Evolutionary conservation across 2,888 invertebrate genomes (phyloP), one percentile per base, ranked within the genome.

Genomic region (Dicycla oo): DNA sequence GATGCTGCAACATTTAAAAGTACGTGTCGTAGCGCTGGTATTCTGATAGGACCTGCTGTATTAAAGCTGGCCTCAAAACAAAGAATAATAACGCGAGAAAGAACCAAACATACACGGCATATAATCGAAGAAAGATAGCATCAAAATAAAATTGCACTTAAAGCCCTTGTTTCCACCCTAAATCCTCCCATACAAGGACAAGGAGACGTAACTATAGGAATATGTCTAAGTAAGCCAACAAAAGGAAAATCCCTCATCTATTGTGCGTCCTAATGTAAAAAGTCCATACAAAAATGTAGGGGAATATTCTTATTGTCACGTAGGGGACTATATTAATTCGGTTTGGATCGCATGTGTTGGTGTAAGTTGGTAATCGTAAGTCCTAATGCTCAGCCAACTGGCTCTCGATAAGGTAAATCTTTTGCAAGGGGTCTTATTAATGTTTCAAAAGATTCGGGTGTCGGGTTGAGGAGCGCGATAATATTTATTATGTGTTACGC

Each of bases 91-190:
- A 47, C 30, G 38, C 34, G 6, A 54, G 34, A 66, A 71, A n/a
- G 66, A 49, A 49, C 71, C 62, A 18, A 81, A 70, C 54, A 64
- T 54, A n/a, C 72, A 56, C 18, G n/a, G 53, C 3, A 47, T 66
- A 69, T 43, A 66, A 69, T 73, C 71, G 71, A 73, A 78, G 20
- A 56, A 69, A 73, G 61, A 73, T 66, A 69, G 53, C 62, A 73
- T 60, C 64, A 47, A 64, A 70, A 80, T 84, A 78, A 74, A 78
- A 85, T 71, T 85, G 72, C 83, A 84, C 81, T 84, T 81, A 78
- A 49, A 62, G 15, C 64, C 71, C 67, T 67, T 71, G 61, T 78
- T 76, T 80, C 56, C 58, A 26, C 53, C 80, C 74, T 30, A 51
- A 78, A 54, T 63, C 62, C 61, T 57, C 58, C 68, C 66, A 78